Base-by-base conservation (phyloP, 2,113 vertebrate genomes). In the Perognathus longimembris region DNA sequence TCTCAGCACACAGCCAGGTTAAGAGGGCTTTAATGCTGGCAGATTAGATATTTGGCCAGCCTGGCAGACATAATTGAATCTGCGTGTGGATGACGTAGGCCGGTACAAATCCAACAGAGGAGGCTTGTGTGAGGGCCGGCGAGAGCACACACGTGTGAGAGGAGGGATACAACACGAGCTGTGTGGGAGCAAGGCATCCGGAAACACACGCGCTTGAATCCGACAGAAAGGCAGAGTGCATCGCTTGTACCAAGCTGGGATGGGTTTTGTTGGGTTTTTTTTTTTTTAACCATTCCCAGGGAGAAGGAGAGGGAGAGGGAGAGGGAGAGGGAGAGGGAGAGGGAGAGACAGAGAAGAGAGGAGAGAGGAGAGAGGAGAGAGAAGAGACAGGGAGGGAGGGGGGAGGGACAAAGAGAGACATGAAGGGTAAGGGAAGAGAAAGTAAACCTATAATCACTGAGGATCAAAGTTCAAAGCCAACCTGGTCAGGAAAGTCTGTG, bases 41-140 rank as follows among this genome's bases (percentile, higher is more conserved):
- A 96, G 92, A 96, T 96, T 96, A 96, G 95, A 84, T 87, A 89
- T 83, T 63, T 92, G 84, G 83, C 87, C 83, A 91, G 61, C 89
- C 64, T 87, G 38, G 80, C 67, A 89, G 69, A 84, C 1, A 32
- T 96, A 94, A 96, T 91, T 91, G 80, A 96, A 95, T 96, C 96
- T 93, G 94, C 1, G 11, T 86, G 90, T 94, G 86, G 87, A 91
- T 95, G 96, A 95, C 74, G 92, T 91, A 95, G 83, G 24, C 66
- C 45, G 84, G 81, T 89, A 92, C 91, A 95, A 95, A 96, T 90
- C 83, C 80, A 94, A 71, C 71, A 69, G 91, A 91, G 88, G 83
- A 92, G 45, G 69, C 59, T 67, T 90, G 57, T 81, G 86, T 66
- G 82, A 93, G 89, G 70, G 50, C 79, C 45, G 79, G 79, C 89